Evolutionary conservation across 2,888 invertebrate species (phyloP), one percentile per base, ranked within the genome.

Genomic region (Drepanosiphum platanoidis): DNA sequence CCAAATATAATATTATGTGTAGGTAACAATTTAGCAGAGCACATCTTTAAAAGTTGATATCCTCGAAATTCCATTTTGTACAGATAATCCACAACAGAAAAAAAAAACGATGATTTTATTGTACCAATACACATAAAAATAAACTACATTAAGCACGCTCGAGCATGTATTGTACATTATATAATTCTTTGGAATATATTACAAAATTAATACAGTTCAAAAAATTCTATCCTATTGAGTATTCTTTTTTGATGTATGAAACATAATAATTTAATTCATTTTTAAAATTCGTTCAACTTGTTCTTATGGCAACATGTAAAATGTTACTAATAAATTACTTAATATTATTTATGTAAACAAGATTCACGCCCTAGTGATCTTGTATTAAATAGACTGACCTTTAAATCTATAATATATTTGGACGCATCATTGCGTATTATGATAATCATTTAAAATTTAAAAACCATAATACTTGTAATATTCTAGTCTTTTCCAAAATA

Each of bases 11-110:
- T 46, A 52, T 27, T 75, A 58, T n/a, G 75, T 27, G 15, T 15
- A n/a, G n/a, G n/a, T n/a, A 75, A 22, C n/a, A 3, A 36, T 58
- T n/a, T 75, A 34, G 36, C 34, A 75, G 27, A 39, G 61, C 61
- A 79, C 64, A 42, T 42, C 32, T 46, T 42, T 46, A 68, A 66
- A 61, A 61, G 79, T 79, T 68, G 79, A 79, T 79, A 32, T 68
- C 79, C 68, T 68, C 68, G 68, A 68, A 68, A 68, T n/a, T 68
- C 13, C 4, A 79, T 79, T 46, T 46, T 27, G 8, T 8, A n/a
- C n/a, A 11, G 39, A 22, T n/a, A 52, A 52, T 15, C 22, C 18
- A 15, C 7, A 22, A 52, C 22, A 52, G 18, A 52, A 52, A 52
- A 52, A 52, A 52, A 52, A 52, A 52, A 52, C 13, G 13, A 0